phyloP scores from a whole-genome alignment of 2,797 vertebrate genomes.

The Morus bassanus region DNA sequence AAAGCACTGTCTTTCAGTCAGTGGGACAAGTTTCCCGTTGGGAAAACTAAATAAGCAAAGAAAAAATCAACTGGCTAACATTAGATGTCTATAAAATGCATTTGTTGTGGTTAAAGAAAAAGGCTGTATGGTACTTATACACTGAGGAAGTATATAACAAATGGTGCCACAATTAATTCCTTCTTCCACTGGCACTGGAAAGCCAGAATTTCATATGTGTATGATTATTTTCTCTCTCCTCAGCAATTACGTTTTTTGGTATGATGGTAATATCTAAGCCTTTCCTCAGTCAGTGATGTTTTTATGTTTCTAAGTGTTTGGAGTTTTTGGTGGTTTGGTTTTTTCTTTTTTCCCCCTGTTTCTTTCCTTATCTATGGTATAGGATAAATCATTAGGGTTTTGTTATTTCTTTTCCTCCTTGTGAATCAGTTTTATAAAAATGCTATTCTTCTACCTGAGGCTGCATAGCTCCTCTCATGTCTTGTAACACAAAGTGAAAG shows the following conservation, averaged over 20 bases:
- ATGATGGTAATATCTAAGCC: background rate
- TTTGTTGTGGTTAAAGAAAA: background rate
- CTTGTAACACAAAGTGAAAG: background rate
- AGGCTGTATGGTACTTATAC: background rate
- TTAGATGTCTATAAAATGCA: background rate
- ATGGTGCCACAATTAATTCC: background rate
- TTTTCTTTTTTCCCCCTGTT: background rate
- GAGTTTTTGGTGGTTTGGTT: background rate
- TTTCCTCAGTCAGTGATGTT: background rate
- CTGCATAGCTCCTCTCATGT: background rate
- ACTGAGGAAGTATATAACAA: background rate
- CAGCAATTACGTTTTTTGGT: background rate
- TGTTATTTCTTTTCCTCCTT: background rate
- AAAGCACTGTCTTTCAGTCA: background rate
- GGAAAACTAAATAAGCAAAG: background rate
- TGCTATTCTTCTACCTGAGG: accelerated
- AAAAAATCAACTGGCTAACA: background rate
- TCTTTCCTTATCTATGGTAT: background rate
- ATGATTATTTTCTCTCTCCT: background rate
- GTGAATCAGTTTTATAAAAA: background rate
- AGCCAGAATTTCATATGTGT: background rate
- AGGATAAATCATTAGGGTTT: background rate
- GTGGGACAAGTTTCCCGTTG: background rate
- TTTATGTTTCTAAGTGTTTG: background rate
- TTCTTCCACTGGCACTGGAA: background rate